Evolutionary conservation across 2,888 invertebrate species (phyloP), one percentile per base, ranked within the genome.

Genomic region (Caenorhabditis sp.): DNA sequence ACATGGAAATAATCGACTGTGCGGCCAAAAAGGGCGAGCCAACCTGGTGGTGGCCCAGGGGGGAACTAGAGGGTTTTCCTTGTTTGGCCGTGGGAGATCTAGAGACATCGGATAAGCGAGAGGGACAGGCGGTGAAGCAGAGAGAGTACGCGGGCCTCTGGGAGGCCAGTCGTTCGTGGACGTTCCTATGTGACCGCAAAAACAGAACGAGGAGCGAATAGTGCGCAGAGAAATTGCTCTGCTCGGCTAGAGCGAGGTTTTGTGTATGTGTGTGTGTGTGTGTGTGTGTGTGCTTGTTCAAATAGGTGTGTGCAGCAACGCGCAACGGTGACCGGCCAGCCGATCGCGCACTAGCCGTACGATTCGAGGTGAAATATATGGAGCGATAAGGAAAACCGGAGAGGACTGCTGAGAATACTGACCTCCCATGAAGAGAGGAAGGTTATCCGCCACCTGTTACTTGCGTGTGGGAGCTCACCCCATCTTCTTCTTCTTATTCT

Each of bases 241-340:
- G 73, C 74, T 66, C 74, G 61, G 65, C 43, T 41, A 63, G 30
- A 37, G 30, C 46, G 56, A 71, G 62, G 56, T 61, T 61, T 62
- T 62, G 52, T 59, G 58, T 68, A 39, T 63, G 43, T 39, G n/a
- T n/a, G n/a, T 30, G 30, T 30, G 30, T 30, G 9, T 35, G 35
- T 62, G 37, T 65, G 56, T 63, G 68, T 68, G 75, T 68, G 74
- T 74, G 75, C 75, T 75, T 75, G 75, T 75, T 75, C 68, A 75
- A 75, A 75, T 75, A 75, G 75, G 75, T 75, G 68, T 68, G 68
- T 63, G 73, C 63, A 65, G 71, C 71, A 71, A 71, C 61, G 62
- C 71, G 71, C 71, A 71, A 71, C 71, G 62, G 55, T 62, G 71
- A 71, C 71, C 71, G 61, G 71, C 61, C 61, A 39, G 46, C 35